These are phyloP conservation scores for Oryctolagus cuniculus DNA, from an alignment of 2,113 vertebrate species.

Conservation along the genomic window DNA sequence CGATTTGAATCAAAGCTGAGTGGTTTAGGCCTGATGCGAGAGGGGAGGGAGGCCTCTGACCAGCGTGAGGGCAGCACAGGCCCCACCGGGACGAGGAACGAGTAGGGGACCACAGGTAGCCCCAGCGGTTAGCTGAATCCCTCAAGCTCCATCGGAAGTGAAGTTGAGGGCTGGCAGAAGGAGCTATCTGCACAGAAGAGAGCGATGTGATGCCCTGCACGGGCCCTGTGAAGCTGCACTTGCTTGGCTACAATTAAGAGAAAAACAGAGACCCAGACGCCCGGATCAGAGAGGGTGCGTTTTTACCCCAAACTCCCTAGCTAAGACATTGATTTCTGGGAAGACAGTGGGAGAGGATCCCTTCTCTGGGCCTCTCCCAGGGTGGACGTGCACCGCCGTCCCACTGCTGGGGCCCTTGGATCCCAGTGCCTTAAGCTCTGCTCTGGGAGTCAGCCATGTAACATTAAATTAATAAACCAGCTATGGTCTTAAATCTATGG, in stretches of 20 bases:
- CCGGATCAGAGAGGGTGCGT: not conserved
- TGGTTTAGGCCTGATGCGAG: not conserved
- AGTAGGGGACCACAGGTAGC: not conserved
- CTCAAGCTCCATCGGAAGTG: not conserved
- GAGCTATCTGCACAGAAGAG: not conserved
- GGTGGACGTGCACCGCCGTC: not conserved
- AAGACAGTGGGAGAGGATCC: not conserved
- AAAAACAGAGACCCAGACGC: not conserved
- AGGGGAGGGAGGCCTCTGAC: not conserved
- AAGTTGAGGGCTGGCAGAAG: not conserved
- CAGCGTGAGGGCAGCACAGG: not conserved
- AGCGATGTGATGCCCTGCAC: too few relatives aligned
- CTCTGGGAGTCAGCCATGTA: not conserved
- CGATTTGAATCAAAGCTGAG: not conserved
- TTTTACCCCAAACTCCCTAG: not conserved
- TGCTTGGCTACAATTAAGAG: not conserved
- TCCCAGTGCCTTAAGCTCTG: too few relatives aligned
- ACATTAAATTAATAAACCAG: not conserved
- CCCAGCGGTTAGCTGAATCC: not conserved
- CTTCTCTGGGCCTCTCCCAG: too few relatives aligned
- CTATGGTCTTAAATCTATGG: not conserved
- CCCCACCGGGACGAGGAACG: fast-evolving
- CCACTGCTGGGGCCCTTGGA: not conserved
- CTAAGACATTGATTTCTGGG: not conserved
- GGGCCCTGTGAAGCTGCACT: not conserved